A percentile compares a stretch with the other conserved stretches of the same genome.
These are phyloP conservation scores for Thalassarche chlororhynchos DNA, from an alignment of 2,113 vertebrate genomes.

Conservation along the genomic window DNA sequence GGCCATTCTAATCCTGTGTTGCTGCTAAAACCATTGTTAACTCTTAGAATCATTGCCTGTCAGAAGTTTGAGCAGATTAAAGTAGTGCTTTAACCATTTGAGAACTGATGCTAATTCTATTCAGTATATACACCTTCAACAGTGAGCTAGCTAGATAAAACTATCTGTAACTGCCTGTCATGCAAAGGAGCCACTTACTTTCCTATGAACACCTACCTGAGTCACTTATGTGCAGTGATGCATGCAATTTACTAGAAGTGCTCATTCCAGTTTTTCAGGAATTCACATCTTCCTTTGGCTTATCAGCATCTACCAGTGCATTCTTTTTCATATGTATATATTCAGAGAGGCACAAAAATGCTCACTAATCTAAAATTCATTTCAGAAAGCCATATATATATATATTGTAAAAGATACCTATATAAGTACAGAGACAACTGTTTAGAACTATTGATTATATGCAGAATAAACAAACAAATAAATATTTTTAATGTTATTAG, in stretches of 20 bases:
- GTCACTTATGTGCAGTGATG: neutral
- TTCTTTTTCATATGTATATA: neutral
- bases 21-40: neutral
- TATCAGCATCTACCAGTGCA: neutral
- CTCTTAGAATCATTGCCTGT: neutral
- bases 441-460: neutral
- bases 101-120: neutral
- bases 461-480: neutral
- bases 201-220: neutral
- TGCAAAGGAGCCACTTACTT: neutral
- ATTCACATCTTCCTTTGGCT: neutral
- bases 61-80: neutral
- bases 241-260: neutral
- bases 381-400: neutral
- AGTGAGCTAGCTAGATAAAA: neutral
- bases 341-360: neutral
- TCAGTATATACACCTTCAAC: neutral
- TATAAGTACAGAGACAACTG: neutral
- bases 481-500: neutral
- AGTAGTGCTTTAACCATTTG: neutral
- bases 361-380: neutral
- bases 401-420: neutral
- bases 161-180: neutral
- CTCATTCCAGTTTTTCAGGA: conserved; percentile 26
- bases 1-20: neutral